Conservation (phyloP, 2,797 vertebrate species). For the Chloroceryle amazona region DNA sequence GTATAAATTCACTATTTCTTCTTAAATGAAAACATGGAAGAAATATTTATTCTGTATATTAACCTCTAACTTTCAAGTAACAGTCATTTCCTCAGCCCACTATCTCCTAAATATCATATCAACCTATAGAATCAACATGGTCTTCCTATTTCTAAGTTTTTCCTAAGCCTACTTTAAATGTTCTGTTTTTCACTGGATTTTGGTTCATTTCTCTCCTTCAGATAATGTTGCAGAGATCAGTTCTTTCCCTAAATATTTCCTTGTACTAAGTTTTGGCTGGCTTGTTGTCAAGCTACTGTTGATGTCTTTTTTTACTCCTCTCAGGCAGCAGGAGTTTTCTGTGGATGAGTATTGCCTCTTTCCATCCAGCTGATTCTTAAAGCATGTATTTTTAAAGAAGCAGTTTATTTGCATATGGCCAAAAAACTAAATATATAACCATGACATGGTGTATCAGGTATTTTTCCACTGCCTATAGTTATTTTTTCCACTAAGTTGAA, state of each 20-base stretch:
- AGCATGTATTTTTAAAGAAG: background rate
- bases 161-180: background rate
- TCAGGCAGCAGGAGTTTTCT: background rate
- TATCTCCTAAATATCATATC: background rate
- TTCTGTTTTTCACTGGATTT: background rate
- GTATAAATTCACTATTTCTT: background rate
- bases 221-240: background rate
- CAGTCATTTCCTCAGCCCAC: background rate
- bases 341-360: background rate
- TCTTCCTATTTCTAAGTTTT: background rate
- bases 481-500: background rate
- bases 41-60: background rate
- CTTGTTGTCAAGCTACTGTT: background rate
- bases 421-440: background rate
- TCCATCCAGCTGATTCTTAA: background rate
- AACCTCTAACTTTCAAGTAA: background rate
- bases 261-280: background rate
- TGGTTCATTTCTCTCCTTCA: accelerated
- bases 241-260: background rate
- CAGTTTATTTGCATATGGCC: background rate
- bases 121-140: background rate
- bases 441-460: background rate
- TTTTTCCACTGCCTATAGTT: background rate
- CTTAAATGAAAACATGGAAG: background rate
- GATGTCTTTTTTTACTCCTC: background rate